Evolutionary conservation across 1,140 invertebrate genomes (phyloP), one percentile per base, ranked within the genome.

Genomic region (Drosophila bipectinata): DNA sequence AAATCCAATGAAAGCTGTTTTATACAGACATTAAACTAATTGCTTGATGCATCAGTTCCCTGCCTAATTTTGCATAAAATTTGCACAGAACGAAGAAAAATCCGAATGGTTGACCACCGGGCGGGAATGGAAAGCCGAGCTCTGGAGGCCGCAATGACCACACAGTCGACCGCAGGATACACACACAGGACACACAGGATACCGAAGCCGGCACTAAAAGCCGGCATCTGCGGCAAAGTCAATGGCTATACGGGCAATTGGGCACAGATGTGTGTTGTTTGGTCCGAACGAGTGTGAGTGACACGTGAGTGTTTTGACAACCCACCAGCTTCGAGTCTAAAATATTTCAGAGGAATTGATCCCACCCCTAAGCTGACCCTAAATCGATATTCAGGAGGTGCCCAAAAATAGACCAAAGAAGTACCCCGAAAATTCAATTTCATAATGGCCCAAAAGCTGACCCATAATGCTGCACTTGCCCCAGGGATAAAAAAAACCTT

Each of bases 61-160:
- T 76, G 67, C 64, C 84, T 79, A 88, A 87, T 88, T 87, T 83
- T 87, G 83, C 83, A 87, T 88, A 77, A 83, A 83, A 88, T 83
- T 71, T 88, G 72, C 53, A 71, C 51, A 58, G 54, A 58, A 24
- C 9, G 39, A 60, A 78, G 64, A 60, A 78, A 78, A 79, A 48
- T 26, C 32, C 59, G 60, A 85, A 37, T 41, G 58, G 32, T 59
- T 72, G 68, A 60, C 74, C 69, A 55, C 66, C 67, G 63, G 48
- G 8, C 26, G 15, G 30, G 15, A 34, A 21, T 6, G 15, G 48
- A 26, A 49, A 49, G 10, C 51, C 44, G 28, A 52, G 48, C 39
- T 48, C 30, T 15, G 54, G 77, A 57, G 56, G 59, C 14, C 58
- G 59, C 63, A 54, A 41, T 52, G 60, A 71, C 79, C 72, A 47